These are phyloP conservation scores for Cydia amplana DNA, from an alignment of 1,140 invertebrate species.

Conservation along the genomic window DNA sequence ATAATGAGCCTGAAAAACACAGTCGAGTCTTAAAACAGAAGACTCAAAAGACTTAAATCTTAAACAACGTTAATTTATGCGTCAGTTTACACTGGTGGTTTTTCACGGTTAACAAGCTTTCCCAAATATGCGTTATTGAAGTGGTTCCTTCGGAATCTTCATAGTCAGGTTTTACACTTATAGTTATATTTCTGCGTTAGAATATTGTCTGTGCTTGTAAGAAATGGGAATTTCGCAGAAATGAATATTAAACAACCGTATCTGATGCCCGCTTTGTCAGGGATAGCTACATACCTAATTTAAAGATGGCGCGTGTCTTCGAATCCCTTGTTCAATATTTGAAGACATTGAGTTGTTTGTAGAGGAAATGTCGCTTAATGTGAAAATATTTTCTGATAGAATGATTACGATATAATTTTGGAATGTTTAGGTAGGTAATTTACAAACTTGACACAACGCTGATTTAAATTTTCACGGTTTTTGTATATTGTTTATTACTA, in stretches of 20 bases:
- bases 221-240: background rate
- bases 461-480: too few relatives aligned
- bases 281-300: background rate
- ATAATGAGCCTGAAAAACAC: background rate
- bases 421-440: background rate
- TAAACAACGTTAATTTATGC: too few relatives aligned
- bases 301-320: background rate
- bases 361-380: background rate
- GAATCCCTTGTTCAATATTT: background rate
- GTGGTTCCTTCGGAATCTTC: too few relatives aligned
- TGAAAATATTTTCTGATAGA: background rate
- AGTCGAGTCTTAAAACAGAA: too few relatives aligned
- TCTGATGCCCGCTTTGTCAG: background rate
- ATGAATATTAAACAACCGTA: conserved; percentile 3
- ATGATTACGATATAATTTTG: background rate
- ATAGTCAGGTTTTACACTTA: background rate
- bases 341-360: background rate
- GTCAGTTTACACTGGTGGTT: too few relatives aligned
- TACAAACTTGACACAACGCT: too few relatives aligned
- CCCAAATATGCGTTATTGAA: too few relatives aligned
- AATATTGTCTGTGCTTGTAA: background rate
- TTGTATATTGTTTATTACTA: too few relatives aligned
- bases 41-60: too few relatives aligned
- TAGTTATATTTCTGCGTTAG: background rate
- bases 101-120: too few relatives aligned